Evolutionary conservation across 2,797 vertebrate genomes (phyloP), one percentile per base, ranked within the genome.

Genomic region (Sciaenops ocellatus): DNA sequence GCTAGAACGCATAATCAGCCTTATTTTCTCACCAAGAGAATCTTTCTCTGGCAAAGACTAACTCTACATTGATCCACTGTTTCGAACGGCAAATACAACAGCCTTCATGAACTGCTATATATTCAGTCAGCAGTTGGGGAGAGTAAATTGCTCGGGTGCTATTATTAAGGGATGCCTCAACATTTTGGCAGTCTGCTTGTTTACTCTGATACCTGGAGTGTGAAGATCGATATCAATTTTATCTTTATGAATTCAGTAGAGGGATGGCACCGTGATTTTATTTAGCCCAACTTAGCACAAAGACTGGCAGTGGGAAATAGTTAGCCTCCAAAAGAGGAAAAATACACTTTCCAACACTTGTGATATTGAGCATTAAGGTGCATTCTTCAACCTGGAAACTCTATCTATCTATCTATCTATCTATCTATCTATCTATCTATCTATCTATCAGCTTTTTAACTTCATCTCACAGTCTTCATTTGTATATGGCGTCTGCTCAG

Each of bases 151-250:
- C 55, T 44, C 5, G 4, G 64, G 64, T 24, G 51, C 55, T n/a
- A 15, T 59, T 73, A 59, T 77, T 44, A 51, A 57, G 6, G 22
- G 56, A 68, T 9, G 18, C 28, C n/a, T 18, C 28, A 54, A 28
- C 64, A 50, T 76, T 75, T 64, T 50, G 60, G 69, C 76, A 67
- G 26, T 9, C 15, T n/a, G 69, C 64, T 63, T 64, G 72, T 74
- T 73, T 69, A 41, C 68, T 71, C 5, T 48, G 18, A 60, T 51
- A n/a, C 41, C 5, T 30, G n/a, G 17, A 60, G 67, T 24, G 38
- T 28, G 59, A n/a, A 38, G 46, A 76, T 84, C 60, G 17, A 84
- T 87, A 80, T 69, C 61, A 66, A 69, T 81, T 76, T 62, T 16
- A 44, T 83, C 62, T 65, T 44, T 44, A 64, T 34, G 48, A 78